phyloP scores from a whole-genome alignment of 2,113 vertebrate genomes.

The Haliaeetus leucogaster region DNA sequence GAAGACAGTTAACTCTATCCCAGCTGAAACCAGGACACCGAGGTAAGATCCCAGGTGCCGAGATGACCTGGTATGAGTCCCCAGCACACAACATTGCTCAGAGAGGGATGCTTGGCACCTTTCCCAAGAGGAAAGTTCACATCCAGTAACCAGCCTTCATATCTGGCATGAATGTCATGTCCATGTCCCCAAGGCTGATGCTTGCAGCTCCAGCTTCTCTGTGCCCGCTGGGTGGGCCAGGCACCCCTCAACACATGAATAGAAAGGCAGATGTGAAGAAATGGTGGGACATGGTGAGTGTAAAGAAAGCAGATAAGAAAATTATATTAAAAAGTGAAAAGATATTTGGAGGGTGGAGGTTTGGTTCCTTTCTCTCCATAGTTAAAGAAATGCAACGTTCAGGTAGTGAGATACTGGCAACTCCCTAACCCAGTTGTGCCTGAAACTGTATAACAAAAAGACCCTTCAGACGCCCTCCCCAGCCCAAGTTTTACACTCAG shows the following conservation, averaged over 20 bases:
- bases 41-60: background rate
- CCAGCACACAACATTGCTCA: background rate
- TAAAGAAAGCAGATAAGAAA: background rate
- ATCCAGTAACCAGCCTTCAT: background rate
- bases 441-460: background rate
- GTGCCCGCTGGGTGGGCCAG: rapidly evolving
- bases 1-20: no score
- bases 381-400: background rate
- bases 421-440: background rate
- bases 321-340: background rate
- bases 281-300: background rate
- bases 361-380: background rate
- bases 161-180: rapidly evolving
- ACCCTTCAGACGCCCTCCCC: background rate
- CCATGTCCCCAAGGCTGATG: rapidly evolving
- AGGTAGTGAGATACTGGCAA: background rate
- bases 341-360: background rate
- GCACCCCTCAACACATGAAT: background rate
- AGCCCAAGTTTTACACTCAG: background rate
- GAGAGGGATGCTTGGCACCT: background rate
- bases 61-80: background rate
- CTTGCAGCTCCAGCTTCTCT: background rate
- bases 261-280: background rate
- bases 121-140: background rate
- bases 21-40: no score